Evolutionary conservation across 2,113 vertebrate species (phyloP).

Genomic region (Onychostoma macrolepis): DNA sequence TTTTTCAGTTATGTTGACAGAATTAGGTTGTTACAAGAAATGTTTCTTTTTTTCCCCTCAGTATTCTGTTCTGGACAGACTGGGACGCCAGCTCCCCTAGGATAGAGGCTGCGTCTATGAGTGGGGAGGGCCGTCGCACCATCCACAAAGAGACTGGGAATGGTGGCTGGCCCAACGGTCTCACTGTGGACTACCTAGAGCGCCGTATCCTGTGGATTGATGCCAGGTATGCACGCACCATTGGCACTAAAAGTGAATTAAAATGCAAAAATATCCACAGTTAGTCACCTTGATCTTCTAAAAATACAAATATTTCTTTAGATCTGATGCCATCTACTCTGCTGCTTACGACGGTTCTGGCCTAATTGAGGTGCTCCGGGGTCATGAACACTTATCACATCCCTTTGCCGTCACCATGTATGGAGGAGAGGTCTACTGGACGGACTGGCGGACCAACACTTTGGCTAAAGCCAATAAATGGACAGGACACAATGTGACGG

Average conservation of each 20-base stretch:
- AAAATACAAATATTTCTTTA: conserved; percentile 58
- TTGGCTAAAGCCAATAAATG: conserved; percentile 98
- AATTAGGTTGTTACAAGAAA: background rate
- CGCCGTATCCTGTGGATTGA: conserved; percentile 97
- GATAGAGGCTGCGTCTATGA: conserved; percentile 97
- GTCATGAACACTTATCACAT: conserved; percentile 95
- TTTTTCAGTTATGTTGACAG: background rate
- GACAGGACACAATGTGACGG: conserved; percentile 94
- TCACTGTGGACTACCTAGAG: conserved; percentile 96
- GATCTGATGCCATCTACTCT: conserved; percentile 97
- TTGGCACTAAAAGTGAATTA: background rate
- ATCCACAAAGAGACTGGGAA: conserved; percentile 94
- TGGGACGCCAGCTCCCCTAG: conserved; percentile 95
- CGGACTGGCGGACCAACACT: conserved; percentile 96
- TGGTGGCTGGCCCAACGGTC: conserved; percentile 95
- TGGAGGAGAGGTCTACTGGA: conserved; percentile 97
- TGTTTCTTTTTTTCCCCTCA: conserved; percentile 39
- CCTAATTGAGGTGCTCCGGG: conserved; percentile 95
- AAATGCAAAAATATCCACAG: background rate
- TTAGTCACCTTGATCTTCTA: background rate
- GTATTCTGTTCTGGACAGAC: conserved; percentile 97
- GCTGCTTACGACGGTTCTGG: conserved; percentile 92
- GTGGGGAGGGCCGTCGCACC: conserved; percentile 87
- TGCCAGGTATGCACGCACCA: conserved; percentile 80
- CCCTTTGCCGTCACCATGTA: conserved; percentile 96